These are phyloP conservation scores for Nannoperca australis DNA, from an alignment of 2,797 vertebrate species.

Conservation along the genomic window DNA sequence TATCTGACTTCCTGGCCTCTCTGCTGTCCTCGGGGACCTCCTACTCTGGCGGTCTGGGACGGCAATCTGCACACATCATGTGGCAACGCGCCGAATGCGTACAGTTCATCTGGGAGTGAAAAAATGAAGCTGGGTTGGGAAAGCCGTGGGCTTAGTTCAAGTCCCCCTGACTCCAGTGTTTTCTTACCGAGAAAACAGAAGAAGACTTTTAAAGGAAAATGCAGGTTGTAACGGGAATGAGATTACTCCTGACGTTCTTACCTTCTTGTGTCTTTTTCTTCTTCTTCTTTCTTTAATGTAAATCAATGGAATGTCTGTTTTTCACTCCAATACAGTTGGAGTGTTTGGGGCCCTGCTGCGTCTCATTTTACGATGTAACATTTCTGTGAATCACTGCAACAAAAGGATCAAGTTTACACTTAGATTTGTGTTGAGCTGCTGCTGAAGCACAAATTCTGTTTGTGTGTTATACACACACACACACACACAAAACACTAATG, in stretches of 20 bases:
- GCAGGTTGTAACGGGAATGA: neutral
- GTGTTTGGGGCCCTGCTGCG: neutral
- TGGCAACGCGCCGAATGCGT: constrained; percentile 9
- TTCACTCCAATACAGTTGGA: neutral
- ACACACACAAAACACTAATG: constrained; percentile 42
- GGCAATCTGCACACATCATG: constrained; percentile 40
- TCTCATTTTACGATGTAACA: neutral
- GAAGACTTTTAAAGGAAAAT: neutral
- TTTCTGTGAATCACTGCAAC: constrained; percentile 9
- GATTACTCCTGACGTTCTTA: neutral
- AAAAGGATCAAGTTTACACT: neutral
- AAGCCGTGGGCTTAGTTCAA: neutral
- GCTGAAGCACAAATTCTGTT: constrained; percentile 26
- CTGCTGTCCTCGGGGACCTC: constrained; percentile 64
- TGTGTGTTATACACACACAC: constrained; percentile 53
- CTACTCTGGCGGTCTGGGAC: constrained; percentile 60
- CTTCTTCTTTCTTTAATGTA: neutral
- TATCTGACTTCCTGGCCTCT: constrained; percentile 79
- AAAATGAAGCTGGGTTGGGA: constrained; percentile 1
- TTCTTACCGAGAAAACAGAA: neutral
- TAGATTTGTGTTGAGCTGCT: neutral
- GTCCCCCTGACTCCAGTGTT: neutral
- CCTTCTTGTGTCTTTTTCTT: neutral
- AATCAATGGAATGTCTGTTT: neutral
- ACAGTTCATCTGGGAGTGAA: constrained; percentile 29